Conservation (phyloP, 2,888 invertebrate species). For the Abrostola tripartita region DNA sequence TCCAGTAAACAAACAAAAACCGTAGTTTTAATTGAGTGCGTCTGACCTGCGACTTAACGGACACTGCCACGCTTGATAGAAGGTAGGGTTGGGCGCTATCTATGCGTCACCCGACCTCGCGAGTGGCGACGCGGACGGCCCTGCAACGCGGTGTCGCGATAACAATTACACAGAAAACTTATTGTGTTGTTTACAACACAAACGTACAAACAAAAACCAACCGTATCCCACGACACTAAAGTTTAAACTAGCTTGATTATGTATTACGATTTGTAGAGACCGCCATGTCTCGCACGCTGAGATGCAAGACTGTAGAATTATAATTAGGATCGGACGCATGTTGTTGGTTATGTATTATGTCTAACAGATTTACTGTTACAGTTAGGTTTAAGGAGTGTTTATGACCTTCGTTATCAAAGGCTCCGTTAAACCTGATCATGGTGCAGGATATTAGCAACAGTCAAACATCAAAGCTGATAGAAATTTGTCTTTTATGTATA, state of each 20-base stretch:
- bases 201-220: constrained; percentile 29
- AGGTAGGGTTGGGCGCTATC: constrained; percentile 77
- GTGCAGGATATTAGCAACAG: too few relatives aligned
- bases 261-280: constrained; percentile 46
- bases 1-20: background rate
- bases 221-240: constrained; percentile 24
- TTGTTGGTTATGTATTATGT: constrained; percentile 27
- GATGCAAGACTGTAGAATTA: constrained; percentile 57
- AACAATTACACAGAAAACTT: constrained; percentile 80
- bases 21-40: background rate
- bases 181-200: constrained; percentile 66
- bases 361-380: constrained; percentile 13
- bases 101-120: constrained; percentile 71
- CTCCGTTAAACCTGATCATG: too few relatives aligned
- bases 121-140: constrained; percentile 56
- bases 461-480: too few relatives aligned
- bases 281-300: constrained; percentile 44
- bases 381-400: background rate
- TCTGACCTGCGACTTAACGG: background rate
- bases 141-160: constrained; percentile 76
- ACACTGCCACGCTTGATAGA: constrained; percentile 49
- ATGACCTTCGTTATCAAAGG: background rate
- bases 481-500: background rate
- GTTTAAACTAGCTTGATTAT: constrained; percentile 4
- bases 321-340: constrained; percentile 55